Evolutionary conservation across 2,113 vertebrate species (phyloP).

Genomic region (Aptenodytes patagonicus): DNA sequence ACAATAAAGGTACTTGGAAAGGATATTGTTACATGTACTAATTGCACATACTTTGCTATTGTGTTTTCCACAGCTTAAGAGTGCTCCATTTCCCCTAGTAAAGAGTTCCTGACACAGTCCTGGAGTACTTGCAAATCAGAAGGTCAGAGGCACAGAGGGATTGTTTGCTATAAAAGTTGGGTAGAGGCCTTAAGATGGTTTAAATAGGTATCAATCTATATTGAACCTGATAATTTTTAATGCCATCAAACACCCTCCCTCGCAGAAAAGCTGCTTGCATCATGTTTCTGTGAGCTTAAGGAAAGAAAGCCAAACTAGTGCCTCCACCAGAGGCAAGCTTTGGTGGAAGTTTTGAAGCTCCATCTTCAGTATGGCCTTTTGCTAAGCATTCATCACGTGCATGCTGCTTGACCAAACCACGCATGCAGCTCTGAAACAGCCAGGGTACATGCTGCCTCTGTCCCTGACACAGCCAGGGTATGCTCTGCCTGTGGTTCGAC

Average conservation of each 20-base stretch:
- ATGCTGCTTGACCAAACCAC: background rate
- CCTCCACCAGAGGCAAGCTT: background rate
- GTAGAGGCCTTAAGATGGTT: background rate
- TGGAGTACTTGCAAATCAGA: background rate
- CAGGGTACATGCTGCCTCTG: accelerated
- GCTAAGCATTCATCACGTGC: background rate
- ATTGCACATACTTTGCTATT: background rate
- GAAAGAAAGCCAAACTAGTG: background rate
- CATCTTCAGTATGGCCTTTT: background rate
- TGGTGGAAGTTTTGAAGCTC: background rate
- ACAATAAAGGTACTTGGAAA: background rate
- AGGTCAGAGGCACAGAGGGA: background rate
- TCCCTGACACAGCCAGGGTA: accelerated
- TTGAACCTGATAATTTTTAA: background rate
- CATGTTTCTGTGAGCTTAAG: background rate
- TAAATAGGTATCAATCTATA: background rate
- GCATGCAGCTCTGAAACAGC: background rate
- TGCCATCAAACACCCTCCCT: background rate
- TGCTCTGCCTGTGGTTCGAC: background rate
- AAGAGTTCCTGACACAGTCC: background rate
- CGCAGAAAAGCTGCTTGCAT: background rate
- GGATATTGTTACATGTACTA: background rate
- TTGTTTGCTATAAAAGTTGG: background rate
- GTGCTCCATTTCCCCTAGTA: background rate
- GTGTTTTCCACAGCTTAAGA: background rate